Conservation (phyloP, 2,113 vertebrate genomes). For the Cynopterus brachyotis region DNA sequence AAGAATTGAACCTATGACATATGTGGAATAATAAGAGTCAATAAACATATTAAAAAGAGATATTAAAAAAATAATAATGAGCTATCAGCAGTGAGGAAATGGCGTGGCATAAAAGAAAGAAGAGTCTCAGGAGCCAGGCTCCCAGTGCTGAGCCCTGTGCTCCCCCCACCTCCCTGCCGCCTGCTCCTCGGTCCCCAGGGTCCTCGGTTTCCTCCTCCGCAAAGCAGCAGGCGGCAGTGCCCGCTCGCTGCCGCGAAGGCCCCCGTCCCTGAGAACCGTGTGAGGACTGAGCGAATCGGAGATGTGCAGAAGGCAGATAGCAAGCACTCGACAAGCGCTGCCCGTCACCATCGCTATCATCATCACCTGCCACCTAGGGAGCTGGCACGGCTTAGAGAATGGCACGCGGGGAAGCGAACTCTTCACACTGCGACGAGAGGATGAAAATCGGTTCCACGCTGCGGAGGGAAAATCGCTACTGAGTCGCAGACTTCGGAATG, state of each 20-base stretch:
- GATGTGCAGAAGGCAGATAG: not conserved
- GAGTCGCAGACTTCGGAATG: not conserved
- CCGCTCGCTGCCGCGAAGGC: not conserved
- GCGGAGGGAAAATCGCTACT: not conserved
- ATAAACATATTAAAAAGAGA: not conserved
- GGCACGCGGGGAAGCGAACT: not conserved
- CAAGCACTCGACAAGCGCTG: not conserved
- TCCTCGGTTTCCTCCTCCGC: not conserved
- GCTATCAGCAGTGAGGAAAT: not conserved
- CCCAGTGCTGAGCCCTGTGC: not conserved
- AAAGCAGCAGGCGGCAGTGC: not conserved
- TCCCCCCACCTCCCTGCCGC: too few relatives aligned
- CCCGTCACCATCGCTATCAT: not conserved
- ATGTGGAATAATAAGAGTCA: too few relatives aligned
- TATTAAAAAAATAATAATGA: not conserved
- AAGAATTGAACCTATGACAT: too few relatives aligned
- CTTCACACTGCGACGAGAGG: not conserved
- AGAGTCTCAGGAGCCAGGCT: not conserved
- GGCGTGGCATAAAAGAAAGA: too few relatives aligned
- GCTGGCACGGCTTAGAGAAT: not conserved
- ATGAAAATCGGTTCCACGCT: not conserved
- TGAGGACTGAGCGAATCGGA: not conserved
- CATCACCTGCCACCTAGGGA: not conserved
- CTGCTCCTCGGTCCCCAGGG: not conserved
- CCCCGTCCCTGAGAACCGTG: not conserved